Evolutionary conservation across 2,888 invertebrate genomes (phyloP).

Genomic region (Aspidiotus destructor): DNA sequence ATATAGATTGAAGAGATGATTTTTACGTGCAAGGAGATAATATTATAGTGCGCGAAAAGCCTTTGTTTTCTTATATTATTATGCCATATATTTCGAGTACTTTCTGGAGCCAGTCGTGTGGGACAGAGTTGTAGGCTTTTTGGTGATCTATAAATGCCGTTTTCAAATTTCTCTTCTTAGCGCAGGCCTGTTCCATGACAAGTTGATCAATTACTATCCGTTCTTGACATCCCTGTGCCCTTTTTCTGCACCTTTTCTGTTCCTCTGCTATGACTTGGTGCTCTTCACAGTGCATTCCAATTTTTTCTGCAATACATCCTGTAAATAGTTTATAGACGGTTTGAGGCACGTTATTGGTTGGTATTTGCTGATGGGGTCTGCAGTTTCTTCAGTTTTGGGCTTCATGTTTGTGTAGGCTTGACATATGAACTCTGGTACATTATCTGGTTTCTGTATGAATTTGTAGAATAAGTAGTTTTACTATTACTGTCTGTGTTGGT

Average conservation of each 20-base stretch:
- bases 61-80: too few relatives aligned
- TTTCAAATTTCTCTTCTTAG: conserved; percentile 14
- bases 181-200: conserved; percentile 14
- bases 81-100: background rate
- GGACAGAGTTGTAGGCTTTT: conserved; percentile 19
- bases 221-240: background rate
- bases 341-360: conserved; percentile 29
- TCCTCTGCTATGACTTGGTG: background rate
- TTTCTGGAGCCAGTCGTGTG: background rate
- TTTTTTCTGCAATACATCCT: background rate
- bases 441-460: background rate
- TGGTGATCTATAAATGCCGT: conserved; percentile 27
- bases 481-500: background rate
- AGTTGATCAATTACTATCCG: background rate
- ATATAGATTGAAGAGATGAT: too few relatives aligned
- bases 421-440: conserved; percentile 10
- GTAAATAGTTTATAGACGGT: background rate
- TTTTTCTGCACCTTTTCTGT: background rate
- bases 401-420: conserved; percentile 13
- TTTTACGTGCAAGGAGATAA: too few relatives aligned
- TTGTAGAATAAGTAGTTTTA: background rate
- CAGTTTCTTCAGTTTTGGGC: conserved; percentile 11
- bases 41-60: too few relatives aligned
- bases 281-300: background rate
- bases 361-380: conserved; percentile 29